Percentiles rank a stretch among this genome's conserved stretches.
Conservation (phyloP, 2,113 vertebrate species). For the Ellobius talpinus region DNA sequence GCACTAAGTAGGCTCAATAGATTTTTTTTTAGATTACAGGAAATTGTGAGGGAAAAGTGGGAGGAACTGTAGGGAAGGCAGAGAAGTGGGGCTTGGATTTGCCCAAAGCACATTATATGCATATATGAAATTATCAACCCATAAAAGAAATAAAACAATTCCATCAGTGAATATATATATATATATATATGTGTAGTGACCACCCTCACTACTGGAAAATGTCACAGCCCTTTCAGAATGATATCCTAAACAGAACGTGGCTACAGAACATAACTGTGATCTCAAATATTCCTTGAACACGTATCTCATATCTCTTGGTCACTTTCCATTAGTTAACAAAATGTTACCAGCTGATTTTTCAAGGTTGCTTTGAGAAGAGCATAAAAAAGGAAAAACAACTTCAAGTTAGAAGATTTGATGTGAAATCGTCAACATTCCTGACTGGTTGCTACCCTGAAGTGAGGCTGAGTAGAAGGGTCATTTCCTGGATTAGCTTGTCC, state of each 20-base stretch:
- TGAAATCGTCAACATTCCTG: background rate
- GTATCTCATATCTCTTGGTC: background rate
- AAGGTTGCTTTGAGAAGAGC: background rate
- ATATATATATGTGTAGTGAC: too few relatives aligned
- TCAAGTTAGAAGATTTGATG: background rate
- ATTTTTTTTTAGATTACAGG: background rate
- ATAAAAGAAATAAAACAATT: background rate
- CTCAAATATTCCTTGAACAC: background rate
- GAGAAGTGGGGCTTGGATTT: background rate
- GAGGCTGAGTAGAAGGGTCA: background rate
- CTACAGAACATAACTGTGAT: background rate
- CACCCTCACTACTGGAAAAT: background rate
- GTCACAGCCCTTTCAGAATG: background rate
- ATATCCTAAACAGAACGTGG: background rate
- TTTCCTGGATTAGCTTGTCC: background rate
- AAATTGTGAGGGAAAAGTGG: background rate
- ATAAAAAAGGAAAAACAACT: background rate
- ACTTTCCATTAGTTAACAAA: background rate
- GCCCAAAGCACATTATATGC: background rate
- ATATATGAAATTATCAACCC: background rate
- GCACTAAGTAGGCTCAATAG: background rate
- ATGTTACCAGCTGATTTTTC: background rate
- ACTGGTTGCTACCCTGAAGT: background rate
- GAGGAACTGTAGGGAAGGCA: background rate
- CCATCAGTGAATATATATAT: background rate